Percentiles rank a stretch among this genome's conserved stretches.
Conservation (phyloP, 2,113 vertebrate genomes). For the Zingel zingel region DNA sequence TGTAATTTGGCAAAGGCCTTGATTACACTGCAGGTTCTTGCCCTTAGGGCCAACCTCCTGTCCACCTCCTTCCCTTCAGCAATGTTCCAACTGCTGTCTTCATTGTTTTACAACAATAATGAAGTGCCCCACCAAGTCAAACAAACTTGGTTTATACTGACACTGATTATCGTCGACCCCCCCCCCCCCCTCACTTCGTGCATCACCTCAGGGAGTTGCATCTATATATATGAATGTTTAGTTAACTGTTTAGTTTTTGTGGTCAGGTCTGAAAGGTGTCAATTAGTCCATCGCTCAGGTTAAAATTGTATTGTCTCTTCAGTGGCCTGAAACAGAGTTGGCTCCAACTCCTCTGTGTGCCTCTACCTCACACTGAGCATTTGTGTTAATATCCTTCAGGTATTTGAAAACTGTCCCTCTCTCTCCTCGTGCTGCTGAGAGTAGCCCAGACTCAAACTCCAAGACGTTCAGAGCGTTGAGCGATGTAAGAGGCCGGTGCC, state of each 20-base stretch:
- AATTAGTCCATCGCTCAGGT: constrained; percentile 30
- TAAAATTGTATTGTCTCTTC: constrained; percentile 21
- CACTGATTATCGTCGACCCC: not conserved
- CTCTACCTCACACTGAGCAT: constrained; percentile 58
- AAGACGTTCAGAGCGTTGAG: constrained; percentile 49
- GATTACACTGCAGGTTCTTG: constrained; percentile 71
- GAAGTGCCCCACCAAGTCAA: not conserved
- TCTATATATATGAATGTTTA: constrained; percentile 40
- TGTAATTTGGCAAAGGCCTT: constrained; percentile 78
- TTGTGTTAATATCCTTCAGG: constrained; percentile 75
- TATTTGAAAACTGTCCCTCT: constrained; percentile 63
- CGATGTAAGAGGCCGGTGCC: constrained; percentile 54
- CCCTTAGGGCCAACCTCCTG: constrained; percentile 37
- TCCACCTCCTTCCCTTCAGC: not conserved
- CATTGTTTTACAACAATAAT: constrained; percentile 30
- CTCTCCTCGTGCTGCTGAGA: constrained; percentile 19
- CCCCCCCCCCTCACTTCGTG: not conserved
- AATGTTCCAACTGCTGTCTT: constrained; percentile 16
- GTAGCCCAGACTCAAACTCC: constrained; percentile 8
- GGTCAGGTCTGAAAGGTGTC: constrained; percentile 29
- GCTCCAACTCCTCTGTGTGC: constrained; percentile 2
- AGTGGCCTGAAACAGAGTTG: constrained; percentile 14
- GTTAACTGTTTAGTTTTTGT: constrained; percentile 7
- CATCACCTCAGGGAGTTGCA: not conserved
- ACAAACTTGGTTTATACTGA: constrained; percentile 7